These are phyloP conservation scores for Cydia splendana DNA, from an alignment of 1,140 invertebrate species.

Conservation along the genomic window DNA sequence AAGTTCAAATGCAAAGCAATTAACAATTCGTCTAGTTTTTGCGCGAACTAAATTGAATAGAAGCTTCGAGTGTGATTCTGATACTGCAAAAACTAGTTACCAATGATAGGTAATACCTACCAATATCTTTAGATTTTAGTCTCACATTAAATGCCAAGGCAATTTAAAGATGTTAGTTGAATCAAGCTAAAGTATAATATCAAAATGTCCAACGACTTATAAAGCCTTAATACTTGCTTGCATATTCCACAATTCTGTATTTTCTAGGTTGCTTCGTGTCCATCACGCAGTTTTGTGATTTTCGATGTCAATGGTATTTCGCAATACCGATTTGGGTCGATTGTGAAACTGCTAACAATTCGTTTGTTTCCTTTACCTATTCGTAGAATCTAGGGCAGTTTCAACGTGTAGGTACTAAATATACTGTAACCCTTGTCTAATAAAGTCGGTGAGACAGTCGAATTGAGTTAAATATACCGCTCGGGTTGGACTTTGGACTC, in stretches of 20 bases:
- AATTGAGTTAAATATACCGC: slow-evolving; percentile 47
- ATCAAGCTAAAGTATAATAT: background rate
- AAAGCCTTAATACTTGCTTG: background rate
- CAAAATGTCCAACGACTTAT: background rate
- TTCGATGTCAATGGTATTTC: slow-evolving; percentile 26
- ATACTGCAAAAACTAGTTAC: background rate
- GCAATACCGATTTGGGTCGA: slow-evolving; percentile 2
- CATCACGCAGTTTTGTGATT: background rate
- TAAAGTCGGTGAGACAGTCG: slow-evolving; percentile 37
- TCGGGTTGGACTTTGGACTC: slow-evolving; percentile 49
- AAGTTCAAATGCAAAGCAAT: slow-evolving; percentile 45
- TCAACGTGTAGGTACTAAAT: slow-evolving; percentile 6
- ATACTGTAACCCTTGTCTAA: slow-evolving; percentile 34
- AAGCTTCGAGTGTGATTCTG: background rate
- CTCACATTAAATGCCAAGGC: background rate
- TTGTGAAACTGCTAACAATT: slow-evolving; percentile 14
- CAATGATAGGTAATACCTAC: background rate
- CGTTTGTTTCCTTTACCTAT: slow-evolving; percentile 18
- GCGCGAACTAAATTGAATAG: background rate
- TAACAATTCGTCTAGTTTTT: slow-evolving; percentile 34
- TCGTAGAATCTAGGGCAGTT: slow-evolving; percentile 14
- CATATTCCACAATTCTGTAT: background rate
- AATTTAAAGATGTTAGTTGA: background rate
- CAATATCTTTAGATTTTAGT: no score
- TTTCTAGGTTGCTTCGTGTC: background rate